phyloP scores from a whole-genome alignment of 2,113 vertebrate species.

The Zeus faber region DNA sequence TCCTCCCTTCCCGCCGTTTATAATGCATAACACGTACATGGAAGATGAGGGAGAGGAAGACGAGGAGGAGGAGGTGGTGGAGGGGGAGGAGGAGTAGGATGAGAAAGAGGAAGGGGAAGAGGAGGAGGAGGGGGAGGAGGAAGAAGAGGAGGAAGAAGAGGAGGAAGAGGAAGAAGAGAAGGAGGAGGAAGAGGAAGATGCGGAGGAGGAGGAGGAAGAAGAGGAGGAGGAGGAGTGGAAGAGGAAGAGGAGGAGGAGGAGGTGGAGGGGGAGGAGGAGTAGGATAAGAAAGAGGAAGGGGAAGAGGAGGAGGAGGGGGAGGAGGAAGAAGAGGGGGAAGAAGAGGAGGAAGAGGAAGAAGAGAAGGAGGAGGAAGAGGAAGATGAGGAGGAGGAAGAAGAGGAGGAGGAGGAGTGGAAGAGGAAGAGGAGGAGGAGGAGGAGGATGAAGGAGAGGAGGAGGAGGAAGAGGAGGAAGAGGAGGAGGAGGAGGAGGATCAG shows the following conservation, averaged over 20 bases:
- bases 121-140: neutral
- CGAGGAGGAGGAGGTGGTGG: neutral
- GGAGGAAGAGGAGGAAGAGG: conserved; percentile 66
- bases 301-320: conserved; percentile 18
- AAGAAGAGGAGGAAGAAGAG: neutral
- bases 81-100: neutral
- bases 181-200: neutral
- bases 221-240: too few species aligned
- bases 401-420: conserved; percentile 12
- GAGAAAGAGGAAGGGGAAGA: neutral
- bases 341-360: conserved; percentile 10
- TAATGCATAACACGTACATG: too few species aligned
- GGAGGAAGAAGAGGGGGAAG: conserved; percentile 6
- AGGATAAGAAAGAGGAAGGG: neutral
- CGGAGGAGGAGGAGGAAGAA: neutral
- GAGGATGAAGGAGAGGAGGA: conserved; percentile 50
- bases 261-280: conserved; percentile 2
- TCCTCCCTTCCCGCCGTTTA: too few species aligned
- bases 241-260: conserved; percentile 8
- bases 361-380: neutral
- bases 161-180: neutral
- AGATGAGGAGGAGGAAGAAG: neutral
- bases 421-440: neutral
- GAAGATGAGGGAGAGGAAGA: neutral
- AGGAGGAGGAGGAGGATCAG: conserved; percentile 66